A percentile compares a stretch with the other conserved stretches of the same genome.
phyloP scores from a whole-genome alignment of 2,113 vertebrate genomes.

The Conger conger region DNA sequence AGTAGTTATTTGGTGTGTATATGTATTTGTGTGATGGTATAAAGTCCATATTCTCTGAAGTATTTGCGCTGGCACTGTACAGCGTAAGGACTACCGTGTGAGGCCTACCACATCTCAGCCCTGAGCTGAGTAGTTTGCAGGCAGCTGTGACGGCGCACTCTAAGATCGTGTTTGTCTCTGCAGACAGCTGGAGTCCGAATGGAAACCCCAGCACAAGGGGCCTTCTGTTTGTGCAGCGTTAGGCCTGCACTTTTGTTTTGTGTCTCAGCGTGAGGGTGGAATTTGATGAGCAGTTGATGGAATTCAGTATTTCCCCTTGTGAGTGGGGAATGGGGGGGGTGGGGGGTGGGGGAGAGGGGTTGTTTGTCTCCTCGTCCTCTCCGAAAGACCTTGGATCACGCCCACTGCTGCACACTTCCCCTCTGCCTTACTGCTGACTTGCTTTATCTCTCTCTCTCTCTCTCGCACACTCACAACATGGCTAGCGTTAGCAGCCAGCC shows the following conservation, averaged over 20 bases:
- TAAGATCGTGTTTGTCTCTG: background rate
- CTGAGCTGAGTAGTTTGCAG: background rate
- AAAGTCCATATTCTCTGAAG: background rate
- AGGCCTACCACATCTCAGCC: background rate
- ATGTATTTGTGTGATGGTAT: background rate
- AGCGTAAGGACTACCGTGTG: background rate
- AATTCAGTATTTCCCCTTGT: background rate
- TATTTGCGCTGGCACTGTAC: background rate
- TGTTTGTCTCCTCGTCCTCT: background rate
- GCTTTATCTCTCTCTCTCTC: background rate
- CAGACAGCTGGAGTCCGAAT: background rate
- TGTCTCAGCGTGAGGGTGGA: background rate
- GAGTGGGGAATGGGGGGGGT: background rate
- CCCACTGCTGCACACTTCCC: conserved; percentile 9
- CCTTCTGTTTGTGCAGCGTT: background rate
- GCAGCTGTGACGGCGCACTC: background rate
- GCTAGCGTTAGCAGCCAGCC: background rate
- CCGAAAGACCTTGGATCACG: conserved; percentile 10
- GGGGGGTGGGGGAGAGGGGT: background rate
- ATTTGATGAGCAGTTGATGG: conserved; percentile 20
- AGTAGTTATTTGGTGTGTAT: conserved; percentile 13
- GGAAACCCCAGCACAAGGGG: conserved; percentile 4
- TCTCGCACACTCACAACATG: background rate
- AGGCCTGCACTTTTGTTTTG: conserved; percentile 2
- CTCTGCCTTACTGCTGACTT: background rate